These are phyloP conservation scores for Lycocorax pyrrhopterus DNA, from an alignment of 2,113 vertebrate species.

Conservation along the genomic window DNA sequence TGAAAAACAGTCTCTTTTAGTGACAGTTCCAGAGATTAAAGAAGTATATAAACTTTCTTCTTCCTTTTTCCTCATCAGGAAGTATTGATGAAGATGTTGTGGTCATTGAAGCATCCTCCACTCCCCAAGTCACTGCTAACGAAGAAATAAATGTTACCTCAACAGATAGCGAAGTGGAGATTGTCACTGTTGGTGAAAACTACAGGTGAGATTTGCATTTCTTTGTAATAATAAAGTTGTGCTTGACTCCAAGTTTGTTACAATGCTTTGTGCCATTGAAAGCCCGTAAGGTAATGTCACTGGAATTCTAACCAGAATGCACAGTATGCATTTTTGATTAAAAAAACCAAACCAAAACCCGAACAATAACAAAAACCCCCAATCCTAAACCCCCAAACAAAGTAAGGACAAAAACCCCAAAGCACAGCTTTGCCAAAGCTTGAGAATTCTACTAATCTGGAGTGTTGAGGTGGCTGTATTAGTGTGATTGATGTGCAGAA, in stretches of 20 bases:
- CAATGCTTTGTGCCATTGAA: not conserved
- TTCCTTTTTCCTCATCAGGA: conserved; percentile 70
- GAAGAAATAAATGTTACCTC: conserved; percentile 99
- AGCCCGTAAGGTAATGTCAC: not conserved
- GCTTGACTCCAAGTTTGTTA: not conserved
- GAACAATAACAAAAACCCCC: not conserved
- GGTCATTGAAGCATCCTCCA: conserved; percentile 96
- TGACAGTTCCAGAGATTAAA: not conserved
- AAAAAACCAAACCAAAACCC: not conserved
- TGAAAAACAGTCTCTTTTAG: not conserved
- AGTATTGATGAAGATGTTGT: conserved; percentile 96
- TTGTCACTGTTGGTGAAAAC: conserved; percentile 94
- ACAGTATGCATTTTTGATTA: not conserved
- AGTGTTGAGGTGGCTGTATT: not conserved
- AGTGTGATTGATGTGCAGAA: not conserved
- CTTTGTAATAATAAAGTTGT: not conserved
- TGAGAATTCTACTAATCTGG: not conserved
- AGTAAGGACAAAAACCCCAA: not conserved
- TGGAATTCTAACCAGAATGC: not conserved
- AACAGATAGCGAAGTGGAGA: conserved; percentile 98
- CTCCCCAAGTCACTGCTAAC: conserved; percentile 87
- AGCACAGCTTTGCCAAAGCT: not conserved
- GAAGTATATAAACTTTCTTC: not conserved
- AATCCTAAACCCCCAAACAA: not conserved
- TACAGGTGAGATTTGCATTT: conserved; percentile 80